These are phyloP conservation scores for Hypolimnas misippus DNA, from an alignment of 2,888 invertebrate species.

Conservation along the genomic window DNA sequence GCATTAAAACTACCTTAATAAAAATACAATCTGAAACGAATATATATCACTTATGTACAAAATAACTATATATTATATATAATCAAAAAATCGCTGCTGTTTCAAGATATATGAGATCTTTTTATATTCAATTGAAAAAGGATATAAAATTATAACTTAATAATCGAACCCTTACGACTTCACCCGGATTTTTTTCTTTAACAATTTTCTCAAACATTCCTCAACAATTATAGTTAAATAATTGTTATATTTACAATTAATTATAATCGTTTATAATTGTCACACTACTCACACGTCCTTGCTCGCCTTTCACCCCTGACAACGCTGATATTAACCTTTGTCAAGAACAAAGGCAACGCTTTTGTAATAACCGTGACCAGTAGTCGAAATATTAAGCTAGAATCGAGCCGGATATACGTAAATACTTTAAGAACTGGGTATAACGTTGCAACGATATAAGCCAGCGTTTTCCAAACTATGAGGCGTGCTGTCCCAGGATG, in stretches of 20 bases:
- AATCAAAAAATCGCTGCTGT: no score
- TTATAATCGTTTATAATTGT: slow-evolving; percentile 27
- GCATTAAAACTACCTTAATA: no score
- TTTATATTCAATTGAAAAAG: no score
- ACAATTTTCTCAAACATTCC: slow-evolving; percentile 10
- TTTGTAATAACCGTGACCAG: slow-evolving; percentile 12
- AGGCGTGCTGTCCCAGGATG: no score
- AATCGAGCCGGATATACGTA: slow-evolving; percentile 9
- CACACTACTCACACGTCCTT: slow-evolving; percentile 43
- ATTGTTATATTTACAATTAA: slow-evolving; percentile 21
- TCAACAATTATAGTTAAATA: slow-evolving; percentile 18
- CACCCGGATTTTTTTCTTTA: neutral
- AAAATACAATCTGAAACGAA: no score
- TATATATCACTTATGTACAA: no score
- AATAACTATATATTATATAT: no score
- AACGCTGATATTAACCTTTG: slow-evolving; percentile 42
- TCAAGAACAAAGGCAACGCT: slow-evolving; percentile 30
- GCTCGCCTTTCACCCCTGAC: slow-evolving; percentile 47
- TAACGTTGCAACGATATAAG: no score
- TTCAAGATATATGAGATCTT: no score
- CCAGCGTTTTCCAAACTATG: no score
- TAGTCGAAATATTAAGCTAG: slow-evolving; percentile 19
- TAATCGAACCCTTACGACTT: neutral
- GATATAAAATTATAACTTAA: neutral
- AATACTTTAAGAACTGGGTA: neutral